Conservation (phyloP, 2,113 vertebrate species). For the Hemiprocne comata region DNA sequence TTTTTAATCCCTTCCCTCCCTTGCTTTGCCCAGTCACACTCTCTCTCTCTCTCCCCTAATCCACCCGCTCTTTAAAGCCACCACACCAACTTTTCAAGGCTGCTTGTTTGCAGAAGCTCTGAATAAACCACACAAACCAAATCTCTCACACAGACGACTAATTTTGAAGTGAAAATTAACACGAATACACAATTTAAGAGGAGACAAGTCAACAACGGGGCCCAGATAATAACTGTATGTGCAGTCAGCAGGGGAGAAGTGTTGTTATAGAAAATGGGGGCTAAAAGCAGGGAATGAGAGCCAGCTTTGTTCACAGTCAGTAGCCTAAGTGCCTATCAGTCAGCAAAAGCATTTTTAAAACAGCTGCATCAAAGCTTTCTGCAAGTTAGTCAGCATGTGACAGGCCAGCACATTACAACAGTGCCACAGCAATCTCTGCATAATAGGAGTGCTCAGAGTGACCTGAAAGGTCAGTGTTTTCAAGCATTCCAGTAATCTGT, state of each 20-base stretch:
- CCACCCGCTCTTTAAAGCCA: neutral
- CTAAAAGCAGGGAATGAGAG: slow-evolving; percentile 17
- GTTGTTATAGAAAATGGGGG: slow-evolving; percentile 8
- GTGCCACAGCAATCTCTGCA: slow-evolving; percentile 53
- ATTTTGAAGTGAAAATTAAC: slow-evolving; percentile 40
- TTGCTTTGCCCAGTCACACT: neutral
- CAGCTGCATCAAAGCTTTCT: slow-evolving; percentile 58
- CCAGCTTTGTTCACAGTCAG: slow-evolving; percentile 42
- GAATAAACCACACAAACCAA: neutral
- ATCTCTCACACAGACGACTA: neutral
- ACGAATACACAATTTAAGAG: neutral
- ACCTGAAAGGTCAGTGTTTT: slow-evolving; percentile 48
- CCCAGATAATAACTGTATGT: neutral
- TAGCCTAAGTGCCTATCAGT: slow-evolving; percentile 28
- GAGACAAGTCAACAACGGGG: neutral
- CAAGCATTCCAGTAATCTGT: slow-evolving; percentile 52
- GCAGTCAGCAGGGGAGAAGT: slow-evolving; percentile 23
- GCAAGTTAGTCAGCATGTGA: slow-evolving; percentile 60
- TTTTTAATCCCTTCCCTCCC: slow-evolving; percentile 24
- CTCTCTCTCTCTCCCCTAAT: neutral
- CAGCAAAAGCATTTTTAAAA: slow-evolving; percentile 62
- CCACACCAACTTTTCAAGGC: neutral
- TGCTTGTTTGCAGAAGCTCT: neutral
- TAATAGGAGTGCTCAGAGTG: slow-evolving; percentile 27
- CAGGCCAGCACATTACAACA: slow-evolving; percentile 60